Evolutionary conservation across 2,113 vertebrate genomes (phyloP), one percentile per base, ranked within the genome.

Genomic region (Thunnus maccoyii): DNA sequence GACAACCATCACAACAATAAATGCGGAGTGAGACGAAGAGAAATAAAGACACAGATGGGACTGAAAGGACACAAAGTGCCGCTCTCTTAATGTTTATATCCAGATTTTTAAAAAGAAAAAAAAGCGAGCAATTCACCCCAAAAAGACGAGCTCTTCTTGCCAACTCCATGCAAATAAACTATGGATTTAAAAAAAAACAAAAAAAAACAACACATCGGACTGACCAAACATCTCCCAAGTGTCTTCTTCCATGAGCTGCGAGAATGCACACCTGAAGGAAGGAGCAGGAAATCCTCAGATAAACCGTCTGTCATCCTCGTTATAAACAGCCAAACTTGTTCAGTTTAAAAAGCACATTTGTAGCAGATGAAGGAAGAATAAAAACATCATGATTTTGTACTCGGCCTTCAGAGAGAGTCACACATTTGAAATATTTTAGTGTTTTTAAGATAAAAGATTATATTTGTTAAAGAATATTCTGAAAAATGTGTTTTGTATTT

Each of bases 201-300:
- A 22, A 22, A 22, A 22, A 22, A 48, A 58, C 36, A 68, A 47
- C 17, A 6, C 70, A 56, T 46, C 3, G 16, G 76, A 90, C 90
- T 91, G 90, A 93, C 93, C 91, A 70, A 91, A 83, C 80, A 81
- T 86, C 71, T 90, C 80, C 86, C 87, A 84, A 57, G 57, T 61
- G 56, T 90, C 80, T 73, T 25, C 76, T 74, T 91, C 90, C 89
- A 92, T 94, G 69, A 66, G 75, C 76, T 65, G 69, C 86, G 69
- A 75, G 55, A 30, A 70, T 7, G 50, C 70, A 80, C 54, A 87
- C 91, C 91, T 90, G 85, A 65, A 72, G 76, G 65, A 76, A 55
- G 80, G 32, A 87, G 80, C 44, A 80, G 52, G 17, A 84, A 36
- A 71, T 3, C 0, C 47, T 83, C 56, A 83, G 50, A 61, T 0